phyloP scores from a whole-genome alignment of 2,888 invertebrate genomes.

The Rhagophthalmus giganteus region DNA sequence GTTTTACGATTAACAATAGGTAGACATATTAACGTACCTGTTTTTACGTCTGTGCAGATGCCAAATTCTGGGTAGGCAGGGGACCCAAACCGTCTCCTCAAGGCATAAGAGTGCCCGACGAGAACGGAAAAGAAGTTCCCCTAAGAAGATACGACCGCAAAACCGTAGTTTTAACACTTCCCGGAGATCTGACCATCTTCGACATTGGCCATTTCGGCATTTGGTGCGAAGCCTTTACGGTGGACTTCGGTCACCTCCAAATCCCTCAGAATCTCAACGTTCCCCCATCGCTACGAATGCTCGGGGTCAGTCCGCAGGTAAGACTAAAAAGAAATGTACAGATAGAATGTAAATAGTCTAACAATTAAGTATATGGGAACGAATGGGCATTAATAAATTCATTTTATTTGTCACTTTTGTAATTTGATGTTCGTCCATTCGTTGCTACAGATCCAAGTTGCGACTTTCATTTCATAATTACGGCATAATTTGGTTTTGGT shows the following conservation, averaged over 20 bases:
- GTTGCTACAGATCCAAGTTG: no score
- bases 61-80: conserved; percentile 91
- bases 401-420: no score
- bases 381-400: not conserved
- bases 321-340: conserved; percentile 42
- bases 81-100: conserved; percentile 80
- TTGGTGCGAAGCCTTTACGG: conserved; percentile 92
- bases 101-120: conserved; percentile 85
- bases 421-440: no score
- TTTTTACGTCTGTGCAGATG: no score
- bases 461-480: no score
- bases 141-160: conserved; percentile 81
- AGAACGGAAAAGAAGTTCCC: conserved; percentile 83
- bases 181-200: conserved; percentile 85
- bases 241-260: conserved; percentile 86
- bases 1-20: no score
- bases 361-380: no score
- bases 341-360: not conserved
- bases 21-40: no score
- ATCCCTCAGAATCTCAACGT: conserved; percentile 77
- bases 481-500: no score
- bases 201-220: conserved; percentile 92
- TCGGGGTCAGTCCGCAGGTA: conserved; percentile 93
- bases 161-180: conserved; percentile 86
- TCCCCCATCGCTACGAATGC: conserved; percentile 90